Base-by-base conservation (phyloP, 1,140 invertebrate genomes). In the Aradophagus sp. region DNA sequence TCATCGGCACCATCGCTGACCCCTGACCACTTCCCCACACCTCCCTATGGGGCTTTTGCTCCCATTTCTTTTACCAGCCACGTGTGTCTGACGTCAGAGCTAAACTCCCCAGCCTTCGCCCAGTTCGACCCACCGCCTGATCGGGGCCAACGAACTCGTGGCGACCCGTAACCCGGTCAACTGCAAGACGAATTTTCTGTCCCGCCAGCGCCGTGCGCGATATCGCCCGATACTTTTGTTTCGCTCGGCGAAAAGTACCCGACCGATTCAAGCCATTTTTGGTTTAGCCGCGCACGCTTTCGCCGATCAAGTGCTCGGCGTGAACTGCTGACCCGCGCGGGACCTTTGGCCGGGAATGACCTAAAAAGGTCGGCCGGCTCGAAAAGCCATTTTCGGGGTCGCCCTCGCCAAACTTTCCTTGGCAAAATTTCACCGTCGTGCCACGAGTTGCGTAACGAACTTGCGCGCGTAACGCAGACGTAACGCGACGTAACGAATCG, bases 121-220 rank as follows among this genome's bases (percentile, higher is more conserved):
- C 52, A 58, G 74, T 75, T 61, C 74, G 69, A 73, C 73, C 73
- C 71, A 68, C 50, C 63, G 65, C 72, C 75, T 47, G 41, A 74
- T 76, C 69, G 75, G 75, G 82, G 77, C 63, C 80, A 76, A 80
- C 63, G 82, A 84, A 79, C 80, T 77, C 74, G 15, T 42, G 63
- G 67, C 78, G 80, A 83, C 80, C 82, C 77, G 78, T 81, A 84
- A 85, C 78, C 80, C 81, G 81, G 81, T 82, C 83, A 81, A 79
- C 78, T 76, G 52, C 70, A 39, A 50, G 59, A 55, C 59, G 36
- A 72, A 75, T 66, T 63, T 67, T 66, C 69, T n/a, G 35, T 42
- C 50, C 67, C 23, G 14, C 39, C 10, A 26, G n/a, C 35, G 29
- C 26, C 62, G 52, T 56, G 68, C 55, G 39, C 56, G 34, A 59